Base-by-base conservation (phyloP, 2,797 vertebrate genomes). In the Malurus splendens region DNA sequence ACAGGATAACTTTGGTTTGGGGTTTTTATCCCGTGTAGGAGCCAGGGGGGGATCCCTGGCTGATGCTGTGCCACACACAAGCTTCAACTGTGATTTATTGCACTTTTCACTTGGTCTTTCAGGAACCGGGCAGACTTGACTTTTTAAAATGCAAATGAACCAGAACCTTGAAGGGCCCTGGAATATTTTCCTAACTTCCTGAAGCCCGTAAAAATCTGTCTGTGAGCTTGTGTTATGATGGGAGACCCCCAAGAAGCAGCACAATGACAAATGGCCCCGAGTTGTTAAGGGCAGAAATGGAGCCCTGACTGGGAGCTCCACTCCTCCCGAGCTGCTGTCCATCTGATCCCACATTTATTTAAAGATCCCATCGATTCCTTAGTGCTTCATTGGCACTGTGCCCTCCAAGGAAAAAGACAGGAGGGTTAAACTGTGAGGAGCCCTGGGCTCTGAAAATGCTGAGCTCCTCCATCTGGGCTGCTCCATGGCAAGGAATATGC, bases 401-500 rank as follows among this genome's bases (percentile, higher is more conserved):
- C 96, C 94, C 90, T 70, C 33, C 10, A 10, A 36, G 72, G 73
- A 67, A 75, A 72, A 47, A 67, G 67, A 76, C 87, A 57, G 84
- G 22, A 54, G 91, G 93, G 93, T 92, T 91, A 76, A 88, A 54
- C 24, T 39, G 88, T 82, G 95, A 95, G 59, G 47, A 79, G 96
- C 87, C 87, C 90, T 80, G 59, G 52, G 82, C 82, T 93, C 87
- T 74, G 93, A n/a, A 92, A 95, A 95, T 95, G 72, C 85, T 86
- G 92, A 96, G 95, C 82, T 90, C 83, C 94, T 71, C 95, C 96
- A 86, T 90, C 89, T 93, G 96, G 94, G 93, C 95, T 79, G 38
- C 95, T 95, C 67, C 39, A 27, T 94, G 91, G 94, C 94, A 71
- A 93, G 88, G 96, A 96, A 97, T 89, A 94, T 94, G 88, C 92